phyloP scores from a whole-genome alignment of 1,140 invertebrate genomes.

The Drosophila santomea region DNA sequence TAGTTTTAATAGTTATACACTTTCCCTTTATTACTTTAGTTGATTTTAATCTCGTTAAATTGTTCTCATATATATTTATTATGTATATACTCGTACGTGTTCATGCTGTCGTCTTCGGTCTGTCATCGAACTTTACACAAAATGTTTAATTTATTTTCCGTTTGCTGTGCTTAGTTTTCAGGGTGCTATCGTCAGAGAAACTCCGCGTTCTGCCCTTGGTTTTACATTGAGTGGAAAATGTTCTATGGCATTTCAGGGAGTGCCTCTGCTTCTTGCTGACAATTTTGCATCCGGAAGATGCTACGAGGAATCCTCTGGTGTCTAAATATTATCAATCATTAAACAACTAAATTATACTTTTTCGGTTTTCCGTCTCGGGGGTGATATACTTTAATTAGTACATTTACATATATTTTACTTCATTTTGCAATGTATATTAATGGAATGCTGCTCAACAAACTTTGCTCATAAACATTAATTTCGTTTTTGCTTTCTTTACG shows the following conservation, averaged over 20 bases:
- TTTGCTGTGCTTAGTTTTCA: conserved; percentile 46
- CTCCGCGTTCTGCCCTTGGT: conserved; percentile 22
- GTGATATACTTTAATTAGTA: conserved; percentile 79
- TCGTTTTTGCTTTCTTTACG: conserved; percentile 19
- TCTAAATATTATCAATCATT: conserved; percentile 63
- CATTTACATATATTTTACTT: conserved; percentile 66
- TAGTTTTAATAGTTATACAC: conserved; percentile 83
- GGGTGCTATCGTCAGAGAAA: conserved; percentile 19
- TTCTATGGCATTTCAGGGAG: conserved; percentile 41
- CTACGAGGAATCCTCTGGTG: conserved; percentile 18
- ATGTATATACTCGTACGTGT: conserved; percentile 56
- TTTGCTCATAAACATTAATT: conserved; percentile 56
- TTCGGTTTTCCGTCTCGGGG: conserved; percentile 22
- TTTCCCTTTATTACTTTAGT: conserved; percentile 79
- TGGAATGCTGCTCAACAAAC: conserved; percentile 68
- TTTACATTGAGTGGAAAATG: conserved; percentile 47
- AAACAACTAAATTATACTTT: conserved; percentile 76
- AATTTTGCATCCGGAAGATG: conserved; percentile 24
- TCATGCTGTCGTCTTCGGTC: conserved; percentile 43
- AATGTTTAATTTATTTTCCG: conserved; percentile 30
- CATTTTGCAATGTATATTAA: conserved; percentile 66
- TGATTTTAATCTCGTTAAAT: conserved; percentile 81
- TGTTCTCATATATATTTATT: conserved; percentile 69
- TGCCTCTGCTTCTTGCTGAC: conserved; percentile 28
- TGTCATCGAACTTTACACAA: conserved; percentile 70